Evolutionary conservation across 2,113 vertebrate genomes (phyloP), one percentile per base, ranked within the genome.

Genomic region (Bos javanicus): DNA sequence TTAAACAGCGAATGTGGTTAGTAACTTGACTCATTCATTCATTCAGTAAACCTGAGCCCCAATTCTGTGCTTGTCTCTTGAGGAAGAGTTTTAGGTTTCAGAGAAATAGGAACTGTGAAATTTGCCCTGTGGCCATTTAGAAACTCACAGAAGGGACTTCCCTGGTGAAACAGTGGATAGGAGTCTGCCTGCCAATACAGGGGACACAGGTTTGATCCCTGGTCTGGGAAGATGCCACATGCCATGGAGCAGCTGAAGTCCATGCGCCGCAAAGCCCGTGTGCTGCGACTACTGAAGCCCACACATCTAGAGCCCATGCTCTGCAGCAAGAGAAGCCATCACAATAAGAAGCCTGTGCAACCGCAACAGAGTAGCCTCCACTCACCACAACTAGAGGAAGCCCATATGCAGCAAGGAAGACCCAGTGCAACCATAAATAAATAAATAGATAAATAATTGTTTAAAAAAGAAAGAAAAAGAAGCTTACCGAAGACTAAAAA

Each of bases 231-330:
- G 23, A 76, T 76, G 71, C 71, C 71, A 43, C 71, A 76, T 43
- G 6, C 71, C 23, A 2, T 26, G 39, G 71, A 76, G 71, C 23
- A 76, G 23, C 71, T 76, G 23, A 76, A 76, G 39, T 14, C 71
- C 23, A 76, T 76, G 71, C 0, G 6, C 39, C 1, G 0, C 71
- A 26, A 25, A 74, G 21, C 67, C 67, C 2, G 0, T 13, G 21
- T 6, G 67, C 67, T 71, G 5, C 0, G 10, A 43, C 12, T 76
- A 0, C 39, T 14, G 71, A 43, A 43, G 39, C 23, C 39, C 3
- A 0, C 39, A 26, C 23, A 26, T 21, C 67, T 39, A 13, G 19
- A 74, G 21, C 36, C 36, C 5, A 6, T 13, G 39, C 71, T 26
- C 3, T 43, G 3, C 71, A 7, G 23, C 36, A 25, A 43, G 71